Evolutionary conservation across 2,888 invertebrate species (phyloP).

Genomic region (Campaea margaritaria): DNA sequence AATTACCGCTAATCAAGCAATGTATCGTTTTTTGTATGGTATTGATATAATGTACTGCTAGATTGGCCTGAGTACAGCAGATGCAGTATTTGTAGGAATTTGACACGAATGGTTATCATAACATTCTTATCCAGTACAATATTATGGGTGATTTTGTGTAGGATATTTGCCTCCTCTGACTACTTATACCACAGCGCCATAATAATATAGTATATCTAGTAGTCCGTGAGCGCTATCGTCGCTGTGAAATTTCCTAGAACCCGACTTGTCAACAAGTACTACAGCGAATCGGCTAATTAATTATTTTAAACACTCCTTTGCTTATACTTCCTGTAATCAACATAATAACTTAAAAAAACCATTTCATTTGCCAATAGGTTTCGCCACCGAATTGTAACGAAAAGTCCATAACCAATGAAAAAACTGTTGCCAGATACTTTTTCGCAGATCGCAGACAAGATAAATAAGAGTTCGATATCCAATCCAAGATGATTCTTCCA

Average conservation of each 20-base stretch:
- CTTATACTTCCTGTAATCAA: neutral
- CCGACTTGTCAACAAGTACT: neutral
- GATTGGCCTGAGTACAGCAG: too few species aligned
- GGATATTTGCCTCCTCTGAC: too few species aligned
- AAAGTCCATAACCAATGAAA: neutral
- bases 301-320: too few species aligned
- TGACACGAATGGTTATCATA: too few species aligned
- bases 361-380: neutral
- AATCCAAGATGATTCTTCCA: constrained; percentile 54
- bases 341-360: too few species aligned
- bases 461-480: constrained; percentile 44
- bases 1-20: neutral
- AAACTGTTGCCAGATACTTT: constrained; percentile 5
- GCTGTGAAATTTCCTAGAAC: neutral
- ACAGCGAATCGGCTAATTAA: neutral
- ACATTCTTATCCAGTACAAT: too few species aligned
- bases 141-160: too few species aligned
- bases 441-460: constrained; percentile 19
- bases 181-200: too few species aligned
- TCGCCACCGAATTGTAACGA: neutral
- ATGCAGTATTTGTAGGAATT: too few species aligned
- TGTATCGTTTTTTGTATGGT: neutral
- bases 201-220: too few species aligned
- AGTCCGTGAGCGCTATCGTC: too few species aligned
- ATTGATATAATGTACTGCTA: too few species aligned